These are phyloP conservation scores for Euwallacea fornicatus DNA, from an alignment of 1,140 invertebrate genomes.

Conservation along the genomic window DNA sequence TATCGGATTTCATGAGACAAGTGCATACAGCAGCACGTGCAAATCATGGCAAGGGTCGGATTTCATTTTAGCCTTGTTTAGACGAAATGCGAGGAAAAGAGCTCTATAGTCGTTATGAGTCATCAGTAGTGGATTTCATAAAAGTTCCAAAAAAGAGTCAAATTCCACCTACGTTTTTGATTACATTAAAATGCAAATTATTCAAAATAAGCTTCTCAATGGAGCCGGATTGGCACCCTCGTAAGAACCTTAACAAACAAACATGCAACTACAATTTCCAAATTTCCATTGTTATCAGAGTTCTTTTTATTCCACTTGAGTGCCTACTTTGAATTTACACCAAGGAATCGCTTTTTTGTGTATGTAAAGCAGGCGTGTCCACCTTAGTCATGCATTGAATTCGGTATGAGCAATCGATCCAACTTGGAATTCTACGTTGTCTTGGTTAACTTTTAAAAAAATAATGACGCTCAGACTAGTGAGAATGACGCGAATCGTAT, in stretches of 20 bases:
- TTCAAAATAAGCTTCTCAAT: too few species aligned
- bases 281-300: neutral
- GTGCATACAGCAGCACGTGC: conserved; percentile 3
- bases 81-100: neutral
- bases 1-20: conserved; percentile 9
- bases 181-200: too few species aligned
- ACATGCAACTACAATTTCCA: too few species aligned
- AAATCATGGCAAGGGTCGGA: neutral
- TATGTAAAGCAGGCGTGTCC: conserved; percentile 20
- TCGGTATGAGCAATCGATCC: conserved; percentile 16
- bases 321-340: conserved; percentile 23
- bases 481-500: conserved; percentile 2
- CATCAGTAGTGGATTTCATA: too few species aligned
- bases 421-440: conserved; percentile 10
- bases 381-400: conserved; percentile 22
- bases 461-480: neutral
- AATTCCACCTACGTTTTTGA: too few species aligned
- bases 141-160: too few species aligned
- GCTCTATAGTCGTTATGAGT: too few species aligned
- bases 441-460: conserved; percentile 7
- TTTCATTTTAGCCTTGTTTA: neutral
- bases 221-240: too few species aligned
- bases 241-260: too few species aligned
- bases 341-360: conserved; percentile 14
- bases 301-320: neutral